Evolutionary conservation across 2,797 vertebrate genomes (phyloP), one percentile per base, ranked within the genome.

Genomic region (Syngnathus acus): DNA sequence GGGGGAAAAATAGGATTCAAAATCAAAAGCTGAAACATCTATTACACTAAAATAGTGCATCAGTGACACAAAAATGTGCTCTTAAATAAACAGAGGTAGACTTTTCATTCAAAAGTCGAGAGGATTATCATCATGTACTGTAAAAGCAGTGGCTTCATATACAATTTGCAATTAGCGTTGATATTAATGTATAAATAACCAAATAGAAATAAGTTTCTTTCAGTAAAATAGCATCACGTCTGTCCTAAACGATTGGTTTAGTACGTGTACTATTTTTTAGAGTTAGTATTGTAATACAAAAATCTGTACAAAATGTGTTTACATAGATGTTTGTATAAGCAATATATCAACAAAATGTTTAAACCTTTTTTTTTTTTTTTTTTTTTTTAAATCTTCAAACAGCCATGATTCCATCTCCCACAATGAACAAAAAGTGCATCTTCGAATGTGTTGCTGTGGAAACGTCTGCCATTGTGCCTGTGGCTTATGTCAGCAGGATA

Each of bases 391-490:
- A 57, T 13, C 54, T 57, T 32, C 10, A 14, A 57, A 32, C 5
- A 32, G 13, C 54, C 54, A 37, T 37, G 13, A 32, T 57, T 57
- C 26, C 54, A 57, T 37, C 54, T 16, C 23, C 26, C 26, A 17
- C 54, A 57, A 57, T 3, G 54, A 57, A 32, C 23, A 11, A 9
- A 54, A 54, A 23, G 51, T 10, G 9, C 11, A 26, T 54, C 51
- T 54, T 26, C 3, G 23, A 37, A 14, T 32, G 54, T 11, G 54
- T 57, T 57, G 54, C 54, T 57, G 54, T 57, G 54, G 54, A 57
- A 57, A 57, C 54, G 54, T 14, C 54, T 55, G 23, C 14, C 54
- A 55, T 55, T 55, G 54, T 55, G 54, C 54, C 54, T 55, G 54
- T 55, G 54, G 23, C 54, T 55, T 32, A 11, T 26, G 26, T 55